A percentile compares a stretch with the other conserved stretches of the same genome.
Conservation (phyloP, 2,888 invertebrate species). For the Allolobophora icterica region DNA sequence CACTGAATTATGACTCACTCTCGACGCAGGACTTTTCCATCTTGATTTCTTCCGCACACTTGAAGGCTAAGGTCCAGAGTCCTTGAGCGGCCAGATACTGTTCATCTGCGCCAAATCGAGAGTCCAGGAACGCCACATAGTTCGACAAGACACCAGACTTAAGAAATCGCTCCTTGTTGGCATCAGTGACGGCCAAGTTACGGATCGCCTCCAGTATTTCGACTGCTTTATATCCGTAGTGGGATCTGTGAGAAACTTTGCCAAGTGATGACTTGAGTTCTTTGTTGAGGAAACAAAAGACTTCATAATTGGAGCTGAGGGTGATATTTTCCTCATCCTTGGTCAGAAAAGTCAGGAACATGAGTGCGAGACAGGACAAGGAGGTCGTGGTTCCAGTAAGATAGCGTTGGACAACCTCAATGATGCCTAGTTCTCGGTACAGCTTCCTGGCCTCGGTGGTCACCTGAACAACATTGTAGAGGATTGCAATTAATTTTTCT, state of each 20-base stretch:
- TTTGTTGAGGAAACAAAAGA: constrained; percentile 53
- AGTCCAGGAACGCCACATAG: background rate
- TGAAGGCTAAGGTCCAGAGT: constrained; percentile 40
- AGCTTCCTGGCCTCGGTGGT: constrained; percentile 49
- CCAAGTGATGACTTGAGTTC: constrained; percentile 52
- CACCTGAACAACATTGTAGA: constrained; percentile 51
- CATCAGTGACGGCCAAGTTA: constrained; percentile 56
- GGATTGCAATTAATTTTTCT: constrained; percentile 55
- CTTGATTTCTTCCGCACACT: constrained; percentile 34
- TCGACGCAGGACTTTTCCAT: constrained; percentile 33
- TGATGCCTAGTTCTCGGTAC: constrained; percentile 48
- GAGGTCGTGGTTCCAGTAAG: constrained; percentile 45
- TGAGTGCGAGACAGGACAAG: constrained; percentile 54
- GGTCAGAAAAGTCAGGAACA: constrained; percentile 56
- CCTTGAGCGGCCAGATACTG: constrained; percentile 35
- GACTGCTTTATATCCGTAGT: constrained; percentile 54
- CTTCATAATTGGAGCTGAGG: constrained; percentile 52
- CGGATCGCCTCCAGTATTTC: constrained; percentile 55
- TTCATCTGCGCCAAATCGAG: background rate
- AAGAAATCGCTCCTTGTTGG: constrained; percentile 51
- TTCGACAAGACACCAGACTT: background rate
- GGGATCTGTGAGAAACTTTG: constrained; percentile 51
- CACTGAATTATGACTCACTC: constrained; percentile 19
- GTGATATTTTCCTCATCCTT: constrained; percentile 57
- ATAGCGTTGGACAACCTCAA: constrained; percentile 48